These are phyloP conservation scores for Limosa lapponica DNA, from an alignment of 2,797 vertebrate species.

Conservation along the genomic window DNA sequence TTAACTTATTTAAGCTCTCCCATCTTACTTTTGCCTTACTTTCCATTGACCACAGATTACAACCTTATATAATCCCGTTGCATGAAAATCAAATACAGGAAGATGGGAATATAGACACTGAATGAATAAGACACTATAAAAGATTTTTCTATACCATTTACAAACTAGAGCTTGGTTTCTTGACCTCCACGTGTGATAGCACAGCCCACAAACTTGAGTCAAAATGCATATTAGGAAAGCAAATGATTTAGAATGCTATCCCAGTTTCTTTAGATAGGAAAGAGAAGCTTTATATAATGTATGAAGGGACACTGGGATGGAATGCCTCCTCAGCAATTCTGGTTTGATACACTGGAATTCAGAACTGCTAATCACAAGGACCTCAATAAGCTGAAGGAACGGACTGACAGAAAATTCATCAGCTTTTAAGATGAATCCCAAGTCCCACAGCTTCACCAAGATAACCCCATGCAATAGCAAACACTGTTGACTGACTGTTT, in stretches of 20 bases:
- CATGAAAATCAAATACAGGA: neutral
- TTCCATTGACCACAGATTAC: neutral
- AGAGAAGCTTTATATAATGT: neutral
- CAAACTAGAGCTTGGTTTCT: neutral
- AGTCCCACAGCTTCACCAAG: neutral
- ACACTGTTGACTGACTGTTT: neutral
- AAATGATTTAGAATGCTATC: neutral
- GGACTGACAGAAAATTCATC: neutral
- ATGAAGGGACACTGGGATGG: neutral
- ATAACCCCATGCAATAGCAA: neutral
- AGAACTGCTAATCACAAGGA: neutral
- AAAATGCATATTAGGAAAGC: neutral
- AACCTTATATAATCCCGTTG: neutral
- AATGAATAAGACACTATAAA: neutral
- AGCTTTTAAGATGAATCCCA: neutral
- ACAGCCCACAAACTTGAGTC: neutral
- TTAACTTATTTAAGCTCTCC: neutral
- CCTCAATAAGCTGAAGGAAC: neutral
- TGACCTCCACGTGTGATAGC: accelerated
- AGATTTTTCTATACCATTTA: neutral
- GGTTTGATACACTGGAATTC: neutral
- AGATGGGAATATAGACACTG: neutral
- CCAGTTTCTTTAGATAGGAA: neutral
- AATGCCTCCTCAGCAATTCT: neutral
- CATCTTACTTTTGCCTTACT: neutral